phyloP scores from a whole-genome alignment of 2,888 invertebrate genomes.

The Cremastobaeus sp. region DNA sequence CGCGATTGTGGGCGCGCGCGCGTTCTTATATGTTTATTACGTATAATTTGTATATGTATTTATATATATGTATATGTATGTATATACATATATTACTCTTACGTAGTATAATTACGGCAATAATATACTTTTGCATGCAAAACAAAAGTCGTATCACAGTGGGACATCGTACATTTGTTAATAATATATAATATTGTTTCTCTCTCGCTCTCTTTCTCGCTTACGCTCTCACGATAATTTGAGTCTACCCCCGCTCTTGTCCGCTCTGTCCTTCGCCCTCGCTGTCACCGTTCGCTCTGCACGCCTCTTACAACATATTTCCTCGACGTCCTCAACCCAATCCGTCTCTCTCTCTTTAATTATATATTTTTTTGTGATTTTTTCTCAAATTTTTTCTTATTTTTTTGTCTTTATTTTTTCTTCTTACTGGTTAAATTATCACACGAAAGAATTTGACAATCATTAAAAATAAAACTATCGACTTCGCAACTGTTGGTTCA shows the following conservation, averaged over 20 bases:
- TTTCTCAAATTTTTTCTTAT: constrained; percentile 15
- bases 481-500: not conserved
- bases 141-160: constrained; percentile 78
- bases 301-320: constrained; percentile 40
- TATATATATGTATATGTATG: constrained; percentile 38
- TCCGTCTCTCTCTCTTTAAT: constrained; percentile 44
- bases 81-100: constrained; percentile 63
- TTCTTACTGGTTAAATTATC: constrained; percentile 43
- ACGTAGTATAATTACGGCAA: constrained; percentile 71
- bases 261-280: constrained; percentile 6
- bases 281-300: constrained; percentile 10
- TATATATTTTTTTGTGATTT: constrained; percentile 31
- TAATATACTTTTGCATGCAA: constrained; percentile 77
- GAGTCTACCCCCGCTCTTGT: constrained; percentile 29
- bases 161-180: constrained; percentile 77
- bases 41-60: constrained; percentile 50
- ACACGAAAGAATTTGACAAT: constrained; percentile 50
- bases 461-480: constrained; percentile 25
- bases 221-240: constrained; percentile 41
- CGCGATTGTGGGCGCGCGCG: not conserved
- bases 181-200: constrained; percentile 68
- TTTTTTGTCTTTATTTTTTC: constrained; percentile 38
- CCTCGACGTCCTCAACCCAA: constrained; percentile 58
- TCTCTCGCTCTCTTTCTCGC: constrained; percentile 33
- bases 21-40: constrained; percentile 51